Percentiles rank a stretch among this genome's conserved stretches.
These are phyloP conservation scores for Triops cancriformis DNA, from an alignment of 1,140 invertebrate species.

Conservation along the genomic window DNA sequence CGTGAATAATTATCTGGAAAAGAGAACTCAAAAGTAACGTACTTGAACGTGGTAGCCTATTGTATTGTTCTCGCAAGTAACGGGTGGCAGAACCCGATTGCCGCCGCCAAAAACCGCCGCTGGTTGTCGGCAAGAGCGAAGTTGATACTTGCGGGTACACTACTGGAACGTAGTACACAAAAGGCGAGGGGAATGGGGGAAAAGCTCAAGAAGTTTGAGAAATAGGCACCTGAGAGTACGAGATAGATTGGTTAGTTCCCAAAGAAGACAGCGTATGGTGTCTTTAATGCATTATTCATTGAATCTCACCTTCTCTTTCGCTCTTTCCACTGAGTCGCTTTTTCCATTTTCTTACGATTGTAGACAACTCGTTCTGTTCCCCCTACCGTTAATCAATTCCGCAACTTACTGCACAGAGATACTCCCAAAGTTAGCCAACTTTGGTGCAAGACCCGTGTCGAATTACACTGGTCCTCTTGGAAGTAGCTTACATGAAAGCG, in stretches of 20 bases:
- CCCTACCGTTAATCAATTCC: not conserved
- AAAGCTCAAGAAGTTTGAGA: not conserved
- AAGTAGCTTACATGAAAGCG: not conserved
- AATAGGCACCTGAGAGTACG: not conserved
- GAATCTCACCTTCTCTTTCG: not conserved
- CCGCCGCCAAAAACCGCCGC: not conserved
- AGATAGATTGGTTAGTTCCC: not conserved
- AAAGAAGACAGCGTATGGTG: constrained; percentile 1
- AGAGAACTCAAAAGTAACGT: not conserved
- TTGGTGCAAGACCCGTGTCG: not conserved
- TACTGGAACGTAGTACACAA: too few relatives aligned
- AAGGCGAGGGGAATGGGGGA: too few relatives aligned
- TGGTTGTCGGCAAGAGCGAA: not conserved
- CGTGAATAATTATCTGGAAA: not conserved
- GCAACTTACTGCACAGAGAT: not conserved
- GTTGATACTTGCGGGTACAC: not conserved
- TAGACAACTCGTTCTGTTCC: not conserved
- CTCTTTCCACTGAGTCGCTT: not conserved
- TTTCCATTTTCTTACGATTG: not conserved
- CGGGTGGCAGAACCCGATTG: too few relatives aligned
- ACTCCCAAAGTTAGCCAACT: not conserved
- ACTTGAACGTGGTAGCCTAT: not conserved
- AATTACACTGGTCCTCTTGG: not conserved
- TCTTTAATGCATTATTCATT: not conserved
- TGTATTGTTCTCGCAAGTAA: not conserved